These are phyloP conservation scores for Drosophila sp. DNA, from an alignment of 1,140 invertebrate species.

Conservation along the genomic window DNA sequence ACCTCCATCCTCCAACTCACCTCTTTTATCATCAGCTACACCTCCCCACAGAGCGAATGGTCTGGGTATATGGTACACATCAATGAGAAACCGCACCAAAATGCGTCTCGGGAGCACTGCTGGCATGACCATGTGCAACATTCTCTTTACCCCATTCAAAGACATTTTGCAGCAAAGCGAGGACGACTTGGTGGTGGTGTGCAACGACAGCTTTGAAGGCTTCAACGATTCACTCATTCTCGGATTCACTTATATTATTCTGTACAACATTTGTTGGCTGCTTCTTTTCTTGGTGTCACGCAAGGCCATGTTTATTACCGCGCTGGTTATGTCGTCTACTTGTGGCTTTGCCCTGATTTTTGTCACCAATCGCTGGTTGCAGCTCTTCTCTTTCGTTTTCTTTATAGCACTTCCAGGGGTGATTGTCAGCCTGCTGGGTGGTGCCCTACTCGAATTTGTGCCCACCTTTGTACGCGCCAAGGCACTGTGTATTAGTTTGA, in stretches of 20 bases:
- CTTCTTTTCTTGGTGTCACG: conserved; percentile 45
- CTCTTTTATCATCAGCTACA: neutral
- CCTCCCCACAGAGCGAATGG: conserved; percentile 44
- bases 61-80: conserved; percentile 54
- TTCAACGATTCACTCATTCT: conserved; percentile 56
- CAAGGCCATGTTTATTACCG: conserved; percentile 43
- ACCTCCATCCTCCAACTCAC: neutral
- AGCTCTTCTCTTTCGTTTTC: conserved; percentile 47
- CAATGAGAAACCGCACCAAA: conserved; percentile 58
- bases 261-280: conserved; percentile 57
- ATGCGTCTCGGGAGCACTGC: conserved; percentile 44
- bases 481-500: conserved; percentile 59
- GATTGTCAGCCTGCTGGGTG: conserved; percentile 49
- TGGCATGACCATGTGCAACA: conserved; percentile 48
- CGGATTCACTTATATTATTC: conserved; percentile 41
- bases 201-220: conserved; percentile 50
- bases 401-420: conserved; percentile 50
- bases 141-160: conserved; percentile 34
- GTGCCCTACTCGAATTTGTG: conserved; percentile 51
- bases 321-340: conserved; percentile 37
- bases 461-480: conserved; percentile 57
- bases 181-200: conserved; percentile 38
- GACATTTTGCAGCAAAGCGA: conserved; percentile 39
- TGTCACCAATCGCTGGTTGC: conserved; percentile 21
- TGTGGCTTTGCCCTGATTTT: conserved; percentile 48